Evolutionary conservation across 2,113 vertebrate genomes (phyloP).

Genomic region (Promerops cafer): DNA sequence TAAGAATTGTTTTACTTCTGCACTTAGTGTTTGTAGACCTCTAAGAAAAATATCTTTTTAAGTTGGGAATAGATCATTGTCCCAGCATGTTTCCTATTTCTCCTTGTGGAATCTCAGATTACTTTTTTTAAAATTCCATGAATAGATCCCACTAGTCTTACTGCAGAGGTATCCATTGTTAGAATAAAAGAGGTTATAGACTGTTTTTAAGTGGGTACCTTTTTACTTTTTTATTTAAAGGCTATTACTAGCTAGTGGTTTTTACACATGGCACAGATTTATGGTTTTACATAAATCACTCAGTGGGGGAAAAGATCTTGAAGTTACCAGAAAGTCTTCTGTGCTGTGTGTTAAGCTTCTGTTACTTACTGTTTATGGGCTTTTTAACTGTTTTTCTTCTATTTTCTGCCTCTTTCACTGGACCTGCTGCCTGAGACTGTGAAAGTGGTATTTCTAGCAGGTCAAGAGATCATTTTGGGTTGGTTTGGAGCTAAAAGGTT

Average conservation of each 20-base stretch:
- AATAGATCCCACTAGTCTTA: not conserved
- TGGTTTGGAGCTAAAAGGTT: not conserved
- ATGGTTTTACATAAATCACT: not conserved
- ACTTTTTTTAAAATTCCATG: not conserved
- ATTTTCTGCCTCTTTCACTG: not conserved
- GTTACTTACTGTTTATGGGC: not conserved
- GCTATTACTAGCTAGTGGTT: not conserved
- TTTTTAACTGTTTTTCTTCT: not conserved
- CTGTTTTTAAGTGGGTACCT: not conserved
- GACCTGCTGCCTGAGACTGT: not conserved
- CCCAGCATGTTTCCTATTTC: not conserved
- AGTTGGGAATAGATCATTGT: not conserved
- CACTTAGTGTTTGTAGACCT: not conserved
- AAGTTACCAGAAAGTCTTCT: not conserved
- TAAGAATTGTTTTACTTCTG: not conserved
- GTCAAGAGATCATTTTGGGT: not conserved
- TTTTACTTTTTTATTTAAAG: not conserved
- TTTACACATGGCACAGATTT: not conserved
- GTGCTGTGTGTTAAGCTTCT: not conserved
- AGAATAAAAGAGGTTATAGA: not conserved
- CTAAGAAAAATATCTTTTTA: not conserved
- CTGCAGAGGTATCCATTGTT: fast-evolving
- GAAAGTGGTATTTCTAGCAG: not conserved
- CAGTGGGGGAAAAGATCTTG: not conserved
- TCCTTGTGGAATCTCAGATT: not conserved